These are phyloP conservation scores for Sarcophaga subvicina DNA, from an alignment of 2,888 invertebrate genomes.

Conservation along the genomic window DNA sequence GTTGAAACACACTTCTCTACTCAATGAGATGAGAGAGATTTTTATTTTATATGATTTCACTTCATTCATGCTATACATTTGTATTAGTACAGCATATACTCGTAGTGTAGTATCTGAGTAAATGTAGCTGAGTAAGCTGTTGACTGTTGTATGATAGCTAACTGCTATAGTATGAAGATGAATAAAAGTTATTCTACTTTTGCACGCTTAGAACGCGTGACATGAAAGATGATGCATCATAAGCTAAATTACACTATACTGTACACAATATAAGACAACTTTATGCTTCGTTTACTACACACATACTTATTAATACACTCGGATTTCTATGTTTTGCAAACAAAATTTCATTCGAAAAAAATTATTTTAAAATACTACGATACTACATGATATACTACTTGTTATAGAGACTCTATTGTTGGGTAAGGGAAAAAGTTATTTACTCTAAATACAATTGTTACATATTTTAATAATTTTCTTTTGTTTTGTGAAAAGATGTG, in stretches of 20 bases:
- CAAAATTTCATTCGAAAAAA: background rate
- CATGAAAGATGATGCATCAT: conserved; percentile 55
- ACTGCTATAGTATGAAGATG: background rate
- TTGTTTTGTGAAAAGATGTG: too few species aligned
- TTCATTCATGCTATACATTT: conserved; percentile 8
- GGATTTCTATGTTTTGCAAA: conserved; percentile 7
- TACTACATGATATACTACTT: background rate
- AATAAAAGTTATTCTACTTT: conserved; percentile 44
- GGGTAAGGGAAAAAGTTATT: background rate
- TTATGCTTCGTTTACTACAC: background rate
- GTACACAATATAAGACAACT: background rate
- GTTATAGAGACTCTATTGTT: background rate
- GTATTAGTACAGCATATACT: background rate
- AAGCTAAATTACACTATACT: conserved; percentile 22
- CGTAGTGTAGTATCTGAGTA: background rate
- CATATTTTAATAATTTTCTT: too few species aligned
- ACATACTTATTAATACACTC: conserved; percentile 12
- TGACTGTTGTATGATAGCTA: background rate
- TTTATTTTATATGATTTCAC: background rate
- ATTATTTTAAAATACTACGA: background rate
- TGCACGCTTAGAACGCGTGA: conserved; percentile 54
- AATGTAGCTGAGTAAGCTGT: background rate
- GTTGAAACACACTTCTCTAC: conserved; percentile 49
- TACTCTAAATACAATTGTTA: background rate
- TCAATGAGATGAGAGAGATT: conserved; percentile 19